phyloP scores from a whole-genome alignment of 35 echinoderm and acorn worm genomes.

The Patiria miniata region DNA sequence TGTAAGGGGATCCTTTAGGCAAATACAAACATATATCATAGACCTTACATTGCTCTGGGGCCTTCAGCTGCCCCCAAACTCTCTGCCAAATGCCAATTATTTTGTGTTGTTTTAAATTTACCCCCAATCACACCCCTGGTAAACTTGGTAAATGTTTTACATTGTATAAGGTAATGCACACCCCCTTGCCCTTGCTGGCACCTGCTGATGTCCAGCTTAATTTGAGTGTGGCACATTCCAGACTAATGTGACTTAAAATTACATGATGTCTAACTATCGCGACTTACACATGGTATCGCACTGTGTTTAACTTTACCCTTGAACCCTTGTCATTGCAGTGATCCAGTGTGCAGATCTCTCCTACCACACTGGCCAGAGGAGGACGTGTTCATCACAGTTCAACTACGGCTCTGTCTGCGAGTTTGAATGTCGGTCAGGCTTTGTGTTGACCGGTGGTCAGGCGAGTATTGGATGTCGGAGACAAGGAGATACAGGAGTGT shows the following conservation, averaged over 20 bases:
- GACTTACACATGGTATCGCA: neutral
- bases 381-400: neutral
- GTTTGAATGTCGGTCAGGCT: neutral
- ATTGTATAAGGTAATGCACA: too few relatives aligned
- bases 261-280: neutral
- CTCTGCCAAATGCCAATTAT: too few relatives aligned
- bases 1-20: too few relatives aligned
- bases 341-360: neutral
- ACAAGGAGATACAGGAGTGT: neutral
- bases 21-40: too few relatives aligned
- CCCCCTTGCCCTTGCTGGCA: too few relatives aligned
- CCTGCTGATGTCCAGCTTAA: too few relatives aligned
- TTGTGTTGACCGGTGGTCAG: neutral
- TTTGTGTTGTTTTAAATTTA: too few relatives aligned
- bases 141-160: too few relatives aligned
- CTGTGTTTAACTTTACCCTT: neutral
- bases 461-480: neutral
- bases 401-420: conserved; percentile 6
- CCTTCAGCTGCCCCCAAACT: too few relatives aligned
- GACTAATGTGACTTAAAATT: neutral
- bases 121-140: too few relatives aligned
- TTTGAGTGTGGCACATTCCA: too few relatives aligned
- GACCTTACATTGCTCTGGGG: too few relatives aligned
- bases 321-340: neutral
- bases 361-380: neutral